Evolutionary conservation across 2,113 vertebrate genomes (phyloP), one percentile per base, ranked within the genome.

Genomic region (Myiozetetes cayanensis): DNA sequence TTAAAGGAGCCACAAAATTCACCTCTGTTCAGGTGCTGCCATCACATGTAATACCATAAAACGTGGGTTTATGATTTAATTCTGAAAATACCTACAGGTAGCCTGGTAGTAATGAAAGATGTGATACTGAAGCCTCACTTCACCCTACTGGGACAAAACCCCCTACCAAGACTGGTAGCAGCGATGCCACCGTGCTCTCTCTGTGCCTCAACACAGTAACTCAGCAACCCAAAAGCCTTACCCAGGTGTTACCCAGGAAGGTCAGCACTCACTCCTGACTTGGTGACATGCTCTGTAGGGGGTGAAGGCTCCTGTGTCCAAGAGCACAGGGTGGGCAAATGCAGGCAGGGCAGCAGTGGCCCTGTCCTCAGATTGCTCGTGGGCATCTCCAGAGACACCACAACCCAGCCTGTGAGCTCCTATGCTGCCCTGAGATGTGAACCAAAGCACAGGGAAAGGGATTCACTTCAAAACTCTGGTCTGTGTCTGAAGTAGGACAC

Each of bases 261-360:
- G 61, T 67, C 56, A 52, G 63, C 1, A 9, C n/a, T 18, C 5
- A 1, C 33, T 41, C 30, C 22, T 1, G 4, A 27, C 8, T 19
- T 33, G 22, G 74, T 0, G 2, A 12, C 0, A 0, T 16, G 28
- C 31, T 43, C 73, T 73, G 8, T 10, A 41, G 0, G 0, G 33
- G 39, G 11, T 5, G n/a, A 61, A 58, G 50, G 30, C 10, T 70
- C 25, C 46, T 6, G 3, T 0, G 3, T 18, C 52, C 5, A 3
- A 53, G 28, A 85, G 25, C 50, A 76, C 11, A 61, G 22, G 0
- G 10, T 37, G 47, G 66, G 71, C 30, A 85, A 49, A 63, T 0
- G 11, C 7, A 10, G 59, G 31, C 41, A 72, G 30, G 35, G 31
- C 46, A 59, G 50, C 0, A 2, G 20, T 6, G 4, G 22, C 39